Evolutionary conservation across 2,888 invertebrate species (phyloP).

Genomic region (Dugesia japonica): DNA sequence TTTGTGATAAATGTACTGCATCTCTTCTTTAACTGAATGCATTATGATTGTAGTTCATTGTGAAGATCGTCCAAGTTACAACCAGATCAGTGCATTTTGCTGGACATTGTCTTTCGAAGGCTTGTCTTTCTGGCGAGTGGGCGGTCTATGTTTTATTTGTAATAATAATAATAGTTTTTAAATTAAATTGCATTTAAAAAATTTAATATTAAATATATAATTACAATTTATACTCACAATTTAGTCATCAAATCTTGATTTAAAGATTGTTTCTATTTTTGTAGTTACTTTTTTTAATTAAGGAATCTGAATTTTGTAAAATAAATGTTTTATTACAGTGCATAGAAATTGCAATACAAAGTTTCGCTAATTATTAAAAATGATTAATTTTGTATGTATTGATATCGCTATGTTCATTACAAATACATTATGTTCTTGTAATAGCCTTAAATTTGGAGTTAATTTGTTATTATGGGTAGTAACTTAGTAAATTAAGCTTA

Average conservation of each 20-base stretch:
- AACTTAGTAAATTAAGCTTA: no score
- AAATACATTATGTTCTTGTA: neutral
- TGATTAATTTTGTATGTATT: neutral
- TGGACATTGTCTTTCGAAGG: conserved; percentile 13
- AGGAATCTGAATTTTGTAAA: neutral
- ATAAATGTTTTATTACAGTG: neutral
- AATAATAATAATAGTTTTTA: neutral
- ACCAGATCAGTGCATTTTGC: conserved; percentile 20
- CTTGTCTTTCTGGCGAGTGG: conserved; percentile 8
- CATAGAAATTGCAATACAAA: neutral
- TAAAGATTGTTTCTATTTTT: conserved; percentile 12
- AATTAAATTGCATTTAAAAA: conserved; percentile 8
- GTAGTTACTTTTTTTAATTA: neutral
- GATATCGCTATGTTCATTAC: neutral
- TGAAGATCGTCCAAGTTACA: neutral
- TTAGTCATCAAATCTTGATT: neutral
- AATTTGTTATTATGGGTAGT: no score
- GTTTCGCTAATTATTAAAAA: neutral
- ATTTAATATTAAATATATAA: neutral
- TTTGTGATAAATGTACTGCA: conserved; percentile 1
- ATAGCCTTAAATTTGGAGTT: no score
- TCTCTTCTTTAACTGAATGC: neutral
- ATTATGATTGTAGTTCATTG: neutral
- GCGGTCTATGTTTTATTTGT: neutral
- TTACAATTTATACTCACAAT: neutral